A percentile compares a stretch with the other conserved stretches of the same genome.
These are phyloP conservation scores for Colaptes auratus DNA, from an alignment of 2,113 vertebrate genomes.

Conservation along the genomic window DNA sequence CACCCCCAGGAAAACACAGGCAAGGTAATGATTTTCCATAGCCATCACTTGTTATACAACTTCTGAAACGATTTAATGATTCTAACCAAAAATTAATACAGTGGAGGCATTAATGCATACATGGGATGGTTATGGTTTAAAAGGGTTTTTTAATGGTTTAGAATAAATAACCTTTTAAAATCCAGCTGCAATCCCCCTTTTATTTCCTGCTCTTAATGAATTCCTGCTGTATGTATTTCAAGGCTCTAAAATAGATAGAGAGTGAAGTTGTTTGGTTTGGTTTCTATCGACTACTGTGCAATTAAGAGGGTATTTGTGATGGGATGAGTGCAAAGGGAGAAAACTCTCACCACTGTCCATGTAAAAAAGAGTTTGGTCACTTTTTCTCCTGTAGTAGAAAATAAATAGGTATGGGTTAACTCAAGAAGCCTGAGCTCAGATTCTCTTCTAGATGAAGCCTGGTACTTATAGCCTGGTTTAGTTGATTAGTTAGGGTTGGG, in stretches of 20 bases:
- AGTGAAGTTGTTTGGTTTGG: not conserved
- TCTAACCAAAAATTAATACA: not conserved
- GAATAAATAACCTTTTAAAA: not conserved
- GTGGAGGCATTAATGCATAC: not conserved
- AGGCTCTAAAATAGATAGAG: not conserved
- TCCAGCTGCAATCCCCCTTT: not conserved
- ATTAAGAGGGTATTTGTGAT: not conserved
- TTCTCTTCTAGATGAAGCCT: not conserved
- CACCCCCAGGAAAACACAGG: not conserved
- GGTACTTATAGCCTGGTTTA: too few species aligned
- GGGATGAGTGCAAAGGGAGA: not conserved
- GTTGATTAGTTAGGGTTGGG: too few species aligned
- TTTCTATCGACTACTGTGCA: not conserved
- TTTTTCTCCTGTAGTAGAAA: not conserved
- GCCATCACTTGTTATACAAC: not conserved
- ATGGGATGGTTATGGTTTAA: not conserved
- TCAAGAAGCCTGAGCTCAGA: not conserved
- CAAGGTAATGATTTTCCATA: not conserved
- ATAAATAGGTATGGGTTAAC: not conserved
- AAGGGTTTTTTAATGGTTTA: not conserved
- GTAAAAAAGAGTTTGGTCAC: not conserved
- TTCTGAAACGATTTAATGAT: not conserved
- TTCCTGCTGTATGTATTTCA: not conserved
- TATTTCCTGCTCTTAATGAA: not conserved
- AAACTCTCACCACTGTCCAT: not conserved